Evolutionary conservation across 92 coral and sea anemone genomes (phyloP), one percentile per base, ranked within the genome.

Genomic region (Zoanthus sansibaricus): DNA sequence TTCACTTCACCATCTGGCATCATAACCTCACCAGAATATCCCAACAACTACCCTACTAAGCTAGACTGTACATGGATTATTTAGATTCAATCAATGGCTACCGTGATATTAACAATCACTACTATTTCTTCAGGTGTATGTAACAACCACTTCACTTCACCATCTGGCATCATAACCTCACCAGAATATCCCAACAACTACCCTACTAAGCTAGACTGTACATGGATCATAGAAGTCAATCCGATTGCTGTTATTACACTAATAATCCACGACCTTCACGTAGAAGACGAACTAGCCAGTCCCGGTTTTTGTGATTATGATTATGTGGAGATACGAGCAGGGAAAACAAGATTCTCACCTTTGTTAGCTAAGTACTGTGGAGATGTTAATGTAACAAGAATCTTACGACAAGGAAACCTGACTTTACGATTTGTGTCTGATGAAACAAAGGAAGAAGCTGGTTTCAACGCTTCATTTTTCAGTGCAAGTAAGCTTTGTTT

Each of bases 381-480:
- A 21, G 17, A 48, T 10, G 56, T 75, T 17, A 62, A 82, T 15
- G 7, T 79, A 9, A 69, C 90, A 2, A 82, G 59, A 0, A 17
- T 86, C 84, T 79, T 86, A 10, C 84, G 91, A 3, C 68, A 78
- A 7, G 94, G 92, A 16, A 89, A 89, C 76, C 32, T 92, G 77
- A 92, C 88, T 33, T 44, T 92, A 70, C 88, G 77, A 58, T 92
- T 92, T 71, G 82, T 18, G 47, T 92, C 94, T 5, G 94, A 92
- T 52, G 6, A 1, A 15, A 92, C 89, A 62, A 89, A 86, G 72
- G 94, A 92, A 73, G 21, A 52, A 44, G 7, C 12, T 62, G 94
- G 94, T 67, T 75, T 92, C 12, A 78, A 72, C 44, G 83, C 85
- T 71, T n/a, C 83, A 49, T 92, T 89, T 58, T 82, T 68, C 16